Base-by-base conservation (phyloP, 2,113 vertebrate genomes). In the Hippocampus barbouri region DNA sequence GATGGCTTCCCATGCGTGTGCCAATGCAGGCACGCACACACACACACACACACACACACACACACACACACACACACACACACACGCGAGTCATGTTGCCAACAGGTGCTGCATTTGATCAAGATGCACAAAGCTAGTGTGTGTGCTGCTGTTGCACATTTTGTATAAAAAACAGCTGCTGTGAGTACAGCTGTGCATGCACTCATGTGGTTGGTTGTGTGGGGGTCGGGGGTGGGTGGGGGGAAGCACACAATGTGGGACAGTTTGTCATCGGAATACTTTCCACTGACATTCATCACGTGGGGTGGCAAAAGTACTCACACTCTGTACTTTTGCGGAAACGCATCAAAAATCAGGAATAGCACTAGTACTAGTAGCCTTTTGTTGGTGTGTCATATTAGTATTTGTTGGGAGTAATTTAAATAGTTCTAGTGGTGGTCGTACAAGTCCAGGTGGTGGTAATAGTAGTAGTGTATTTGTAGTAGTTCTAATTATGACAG, bases 21-120 rank as follows among this genome's bases (percentile, higher is more conserved):
- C 21, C 27, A 54, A 63, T 43, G 65, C 62, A 76, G 34, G 34
- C 34, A 38, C 34, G 34, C 69, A 66, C 71, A 66, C 69, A 68
- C 62, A 75, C 67, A 72, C 59, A 56, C 25, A 71, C 63, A 70
- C 62, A 79, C 41, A 67, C 45, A 60, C 9, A 34, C 30, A 34
- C 34, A 34, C 34, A 6, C 69, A 66, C 71, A 69, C 69, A 68
- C 62, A 75, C 67, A 72, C 59, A 56, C 25, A 71, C 63, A 68
- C 62, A 79, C 41, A 67, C 45, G 56, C 9, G n/a, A 66, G 56
- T 70, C 72, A 71, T 82, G 79, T 85, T 85, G 85, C 85, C 80
- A 84, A 86, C 89, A 90, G 85, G 85, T 88, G 89, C 77, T 86
- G 78, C 63, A 30, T 85, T 83, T 83, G 85, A 88, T 87, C 82